These are phyloP conservation scores for Esox niger DNA, from an alignment of 2,113 vertebrate genomes.

Conservation along the genomic window DNA sequence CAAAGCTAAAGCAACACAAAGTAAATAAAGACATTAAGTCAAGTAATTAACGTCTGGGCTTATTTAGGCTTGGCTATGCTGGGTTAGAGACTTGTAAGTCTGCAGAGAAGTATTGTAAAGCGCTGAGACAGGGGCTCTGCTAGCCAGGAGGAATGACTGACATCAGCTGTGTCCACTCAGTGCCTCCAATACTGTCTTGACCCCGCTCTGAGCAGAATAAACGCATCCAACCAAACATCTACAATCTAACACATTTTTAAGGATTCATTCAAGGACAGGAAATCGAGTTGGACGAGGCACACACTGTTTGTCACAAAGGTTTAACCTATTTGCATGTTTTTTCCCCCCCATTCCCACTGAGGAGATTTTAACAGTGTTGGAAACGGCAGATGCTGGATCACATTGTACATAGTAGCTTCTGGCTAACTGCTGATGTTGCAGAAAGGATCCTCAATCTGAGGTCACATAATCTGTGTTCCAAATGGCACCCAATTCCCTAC, in stretches of 20 bases:
- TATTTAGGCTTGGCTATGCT: slow-evolving; percentile 1
- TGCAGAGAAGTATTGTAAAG: slow-evolving; percentile 15
- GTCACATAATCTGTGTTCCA: no score
- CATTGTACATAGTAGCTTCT: not conserved
- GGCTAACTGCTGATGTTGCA: slow-evolving; percentile 47
- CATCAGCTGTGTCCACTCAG: slow-evolving; percentile 41
- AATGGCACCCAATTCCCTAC: no score
- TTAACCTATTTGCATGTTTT: not conserved
- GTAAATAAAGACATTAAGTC: not conserved
- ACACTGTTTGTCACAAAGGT: not conserved
- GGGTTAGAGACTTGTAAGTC: not conserved
- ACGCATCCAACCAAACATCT: not conserved
- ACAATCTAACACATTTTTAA: not conserved
- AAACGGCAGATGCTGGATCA: slow-evolving; percentile 33
- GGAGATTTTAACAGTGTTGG: not conserved
- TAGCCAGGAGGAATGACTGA: slow-evolving; percentile 29
- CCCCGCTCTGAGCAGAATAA: not conserved
- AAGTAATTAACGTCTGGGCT: not conserved
- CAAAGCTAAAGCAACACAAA: not conserved
- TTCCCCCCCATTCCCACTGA: no score
- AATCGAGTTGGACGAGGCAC: not conserved
- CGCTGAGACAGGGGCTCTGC: slow-evolving; percentile 33
- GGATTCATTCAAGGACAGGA: not conserved
- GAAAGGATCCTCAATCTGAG: slow-evolving; percentile 8
- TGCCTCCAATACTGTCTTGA: slow-evolving; percentile 14